Evolutionary conservation across 2,797 vertebrate species (phyloP).

Genomic region (Channallabes apus): DNA sequence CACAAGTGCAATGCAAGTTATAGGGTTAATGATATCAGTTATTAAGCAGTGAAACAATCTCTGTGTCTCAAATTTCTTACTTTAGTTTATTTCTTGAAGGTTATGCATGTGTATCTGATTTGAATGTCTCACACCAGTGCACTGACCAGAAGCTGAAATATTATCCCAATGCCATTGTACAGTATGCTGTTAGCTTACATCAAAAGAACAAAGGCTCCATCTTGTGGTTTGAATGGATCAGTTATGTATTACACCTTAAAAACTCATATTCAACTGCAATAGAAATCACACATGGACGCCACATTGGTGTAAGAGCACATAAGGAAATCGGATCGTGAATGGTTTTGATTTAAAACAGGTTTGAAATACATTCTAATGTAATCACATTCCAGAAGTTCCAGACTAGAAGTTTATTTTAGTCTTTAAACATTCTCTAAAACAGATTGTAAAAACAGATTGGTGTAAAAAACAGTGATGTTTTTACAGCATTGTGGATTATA

Average conservation of each 20-base stretch:
- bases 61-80: not conserved
- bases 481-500: not conserved
- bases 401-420: not conserved
- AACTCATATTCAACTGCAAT: not conserved
- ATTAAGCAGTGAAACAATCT: not conserved
- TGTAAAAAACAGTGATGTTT: not conserved
- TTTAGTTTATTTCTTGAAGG: not conserved
- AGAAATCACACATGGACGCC: not conserved
- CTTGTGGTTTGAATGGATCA: slow-evolving; percentile 67
- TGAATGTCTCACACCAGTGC: not conserved
- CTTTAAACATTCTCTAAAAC: not conserved
- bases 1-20: not conserved
- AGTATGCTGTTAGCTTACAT: slow-evolving; percentile 45
- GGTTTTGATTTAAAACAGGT: not conserved
- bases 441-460: not conserved
- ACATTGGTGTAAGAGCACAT: not conserved
- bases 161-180: not conserved
- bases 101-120: not conserved
- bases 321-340: not conserved
- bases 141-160: slow-evolving; percentile 1
- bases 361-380: not conserved
- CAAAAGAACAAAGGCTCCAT: slow-evolving; percentile 78
- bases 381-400: not conserved
- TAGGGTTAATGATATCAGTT: not conserved
- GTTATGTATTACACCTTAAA: not conserved